Conservation (phyloP, 1,140 invertebrate species). For the Macrobrachium nipponense region DNA sequence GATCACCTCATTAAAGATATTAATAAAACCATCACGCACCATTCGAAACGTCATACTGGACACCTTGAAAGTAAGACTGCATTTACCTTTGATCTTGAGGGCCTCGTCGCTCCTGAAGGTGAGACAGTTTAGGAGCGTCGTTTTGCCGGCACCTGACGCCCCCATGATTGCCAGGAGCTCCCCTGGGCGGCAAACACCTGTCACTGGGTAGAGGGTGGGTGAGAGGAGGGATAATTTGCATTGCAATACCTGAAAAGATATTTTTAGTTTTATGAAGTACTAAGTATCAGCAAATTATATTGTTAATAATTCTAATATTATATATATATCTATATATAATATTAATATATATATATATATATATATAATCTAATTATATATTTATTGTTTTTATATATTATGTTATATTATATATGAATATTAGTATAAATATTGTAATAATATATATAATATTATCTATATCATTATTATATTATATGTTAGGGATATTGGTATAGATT, state of each 20-base stretch:
- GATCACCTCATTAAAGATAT: too few relatives aligned
- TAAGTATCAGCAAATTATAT: not conserved
- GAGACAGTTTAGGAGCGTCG: conserved; percentile 90
- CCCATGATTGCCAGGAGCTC: conserved; percentile 95
- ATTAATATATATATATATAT: conserved; percentile 2
- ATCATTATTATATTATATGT: too few relatives aligned
- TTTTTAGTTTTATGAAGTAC: not conserved
- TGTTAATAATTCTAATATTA: too few relatives aligned
- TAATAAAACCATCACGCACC: too few relatives aligned
- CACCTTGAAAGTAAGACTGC: not conserved
- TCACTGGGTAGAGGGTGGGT: conserved; percentile 79
- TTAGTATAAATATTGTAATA: too few relatives aligned
- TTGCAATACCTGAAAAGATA: not conserved
- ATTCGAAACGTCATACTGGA: too few relatives aligned
- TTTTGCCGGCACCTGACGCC: conserved; percentile 95
- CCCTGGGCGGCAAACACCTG: conserved; percentile 87
- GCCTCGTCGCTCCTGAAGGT: conserved; percentile 80
- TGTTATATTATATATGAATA: too few relatives aligned
- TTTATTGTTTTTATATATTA: too few relatives aligned
- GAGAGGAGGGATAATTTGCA: not conserved
- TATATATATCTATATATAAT: too few relatives aligned
- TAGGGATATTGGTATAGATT: too few relatives aligned
- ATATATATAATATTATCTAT: too few relatives aligned
- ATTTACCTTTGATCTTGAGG: conserved; percentile 51
- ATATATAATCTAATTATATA: too few relatives aligned